Evolutionary conservation across 2,113 vertebrate species (phyloP).

Genomic region (Upupa epops): DNA sequence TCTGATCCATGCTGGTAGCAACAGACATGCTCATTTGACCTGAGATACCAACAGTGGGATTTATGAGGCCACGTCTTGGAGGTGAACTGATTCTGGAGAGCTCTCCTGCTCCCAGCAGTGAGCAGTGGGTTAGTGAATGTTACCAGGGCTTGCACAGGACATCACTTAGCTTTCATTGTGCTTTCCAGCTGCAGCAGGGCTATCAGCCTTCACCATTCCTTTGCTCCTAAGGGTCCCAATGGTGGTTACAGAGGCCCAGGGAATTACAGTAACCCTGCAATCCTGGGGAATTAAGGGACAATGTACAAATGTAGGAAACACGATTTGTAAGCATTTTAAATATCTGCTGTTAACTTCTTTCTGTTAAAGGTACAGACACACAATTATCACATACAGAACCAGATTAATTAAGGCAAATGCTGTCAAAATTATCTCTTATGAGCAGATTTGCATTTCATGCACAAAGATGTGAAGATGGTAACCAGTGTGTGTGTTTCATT

Average conservation of each 20-base stretch:
- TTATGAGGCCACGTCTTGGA: background rate
- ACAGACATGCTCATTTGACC: background rate
- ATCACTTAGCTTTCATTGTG: background rate
- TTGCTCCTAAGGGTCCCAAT: background rate
- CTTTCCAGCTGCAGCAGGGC: background rate
- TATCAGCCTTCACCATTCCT: background rate
- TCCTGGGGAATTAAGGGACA: background rate
- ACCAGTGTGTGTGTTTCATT: background rate
- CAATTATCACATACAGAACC: background rate
- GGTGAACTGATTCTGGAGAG: background rate
- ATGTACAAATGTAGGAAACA: background rate
- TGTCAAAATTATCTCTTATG: background rate
- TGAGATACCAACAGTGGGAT: background rate
- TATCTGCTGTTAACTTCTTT: background rate
- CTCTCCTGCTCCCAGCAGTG: accelerated
- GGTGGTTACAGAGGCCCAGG: background rate
- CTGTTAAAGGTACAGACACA: background rate
- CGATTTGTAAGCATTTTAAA: background rate
- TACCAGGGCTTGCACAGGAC: background rate
- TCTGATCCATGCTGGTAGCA: background rate
- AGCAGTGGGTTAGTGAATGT: background rate
- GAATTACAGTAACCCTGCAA: background rate
- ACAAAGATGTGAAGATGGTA: background rate
- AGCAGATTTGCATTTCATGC: background rate
- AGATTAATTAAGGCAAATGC: background rate